phyloP scores from a whole-genome alignment of 2,797 vertebrate genomes.

The Hafferia zeledoni region DNA sequence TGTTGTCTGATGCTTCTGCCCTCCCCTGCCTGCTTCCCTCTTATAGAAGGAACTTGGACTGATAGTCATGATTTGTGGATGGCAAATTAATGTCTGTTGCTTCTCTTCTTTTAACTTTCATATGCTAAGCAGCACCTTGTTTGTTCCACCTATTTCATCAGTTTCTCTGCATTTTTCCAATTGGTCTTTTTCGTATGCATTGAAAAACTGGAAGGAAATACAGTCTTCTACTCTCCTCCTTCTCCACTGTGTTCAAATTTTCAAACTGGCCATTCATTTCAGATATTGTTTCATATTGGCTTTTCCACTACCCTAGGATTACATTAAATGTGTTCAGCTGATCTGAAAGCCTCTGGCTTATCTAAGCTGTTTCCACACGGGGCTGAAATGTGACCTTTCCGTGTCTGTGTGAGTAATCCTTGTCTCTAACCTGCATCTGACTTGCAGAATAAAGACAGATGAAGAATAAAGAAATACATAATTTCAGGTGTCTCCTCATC shows the following conservation, averaged over 20 bases:
- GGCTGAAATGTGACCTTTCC: constrained; percentile 33
- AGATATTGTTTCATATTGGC: neutral
- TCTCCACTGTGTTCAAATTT: neutral
- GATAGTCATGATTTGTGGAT: neutral
- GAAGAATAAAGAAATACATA: neutral
- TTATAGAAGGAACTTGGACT: neutral
- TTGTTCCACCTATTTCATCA: neutral
- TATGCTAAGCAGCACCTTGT: neutral
- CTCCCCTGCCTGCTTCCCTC: neutral
- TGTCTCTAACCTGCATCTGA: neutral
- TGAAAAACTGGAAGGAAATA: neutral
- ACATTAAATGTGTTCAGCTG: neutral
- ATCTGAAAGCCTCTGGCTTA: neutral
- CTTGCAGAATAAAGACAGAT: neutral
- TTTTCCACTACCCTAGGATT: neutral
- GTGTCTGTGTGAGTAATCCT: neutral
- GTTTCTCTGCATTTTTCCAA: neutral
- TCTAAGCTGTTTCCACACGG: neutral
- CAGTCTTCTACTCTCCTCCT: neutral
- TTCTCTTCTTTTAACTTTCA: neutral
- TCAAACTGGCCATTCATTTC: neutral
- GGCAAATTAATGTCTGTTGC: neutral
- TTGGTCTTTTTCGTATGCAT: neutral
- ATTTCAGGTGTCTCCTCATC: neutral
- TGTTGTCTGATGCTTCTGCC: neutral